Evolutionary conservation across 2,113 vertebrate species (phyloP).

Genomic region (Colinus virginianus): DNA sequence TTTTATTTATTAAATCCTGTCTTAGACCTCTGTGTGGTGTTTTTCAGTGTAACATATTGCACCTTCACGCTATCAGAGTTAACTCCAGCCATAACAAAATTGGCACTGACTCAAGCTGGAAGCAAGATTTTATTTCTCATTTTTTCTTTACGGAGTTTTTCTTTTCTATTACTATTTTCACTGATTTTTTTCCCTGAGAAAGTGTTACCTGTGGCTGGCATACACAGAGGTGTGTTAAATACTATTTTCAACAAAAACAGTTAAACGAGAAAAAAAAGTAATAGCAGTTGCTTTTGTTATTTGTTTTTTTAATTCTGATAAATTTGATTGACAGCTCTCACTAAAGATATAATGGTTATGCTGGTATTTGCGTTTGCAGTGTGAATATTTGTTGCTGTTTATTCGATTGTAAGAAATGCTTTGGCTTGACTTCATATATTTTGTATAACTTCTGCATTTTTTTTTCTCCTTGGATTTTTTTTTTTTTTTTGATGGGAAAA

Average conservation of each 20-base stretch:
- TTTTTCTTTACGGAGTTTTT: neutral
- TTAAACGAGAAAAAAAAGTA: neutral
- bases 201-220: neutral
- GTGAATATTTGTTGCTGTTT: neutral
- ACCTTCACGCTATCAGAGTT: neutral
- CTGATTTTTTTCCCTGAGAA: neutral
- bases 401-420: neutral
- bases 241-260: neutral
- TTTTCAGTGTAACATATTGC: neutral
- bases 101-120: neutral
- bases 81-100: neutral
- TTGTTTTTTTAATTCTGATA: neutral
- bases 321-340: neutral
- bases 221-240: accelerated
- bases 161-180: neutral
- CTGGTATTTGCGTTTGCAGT: neutral
- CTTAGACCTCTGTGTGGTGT: neutral
- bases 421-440: neutral
- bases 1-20: neutral
- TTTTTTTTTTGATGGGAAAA: neutral
- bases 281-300: neutral
- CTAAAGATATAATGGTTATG: neutral
- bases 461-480: neutral
- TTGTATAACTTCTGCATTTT: neutral
- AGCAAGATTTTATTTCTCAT: neutral